These are phyloP conservation scores for Scaptodrosophila lebanonensis DNA, from an alignment of 1,140 invertebrate species.

Conservation along the genomic window DNA sequence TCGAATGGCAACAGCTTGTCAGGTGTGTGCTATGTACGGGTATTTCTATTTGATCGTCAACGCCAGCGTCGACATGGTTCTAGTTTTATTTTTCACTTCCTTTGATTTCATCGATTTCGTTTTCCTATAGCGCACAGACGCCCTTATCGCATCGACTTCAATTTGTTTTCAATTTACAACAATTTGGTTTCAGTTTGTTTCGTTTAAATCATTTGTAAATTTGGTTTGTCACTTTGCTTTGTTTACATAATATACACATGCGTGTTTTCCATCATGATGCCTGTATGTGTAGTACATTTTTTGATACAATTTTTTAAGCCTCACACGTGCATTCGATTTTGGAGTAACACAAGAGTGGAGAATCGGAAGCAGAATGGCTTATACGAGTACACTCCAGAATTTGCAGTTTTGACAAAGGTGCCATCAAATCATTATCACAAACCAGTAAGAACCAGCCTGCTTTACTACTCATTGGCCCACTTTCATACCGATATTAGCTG, in stretches of 20 bases:
- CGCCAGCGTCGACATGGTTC: constrained; percentile 18
- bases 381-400: too few species aligned
- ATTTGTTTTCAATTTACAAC: constrained; percentile 76
- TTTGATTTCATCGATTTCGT: constrained; percentile 56
- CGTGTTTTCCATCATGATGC: too few species aligned
- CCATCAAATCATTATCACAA: too few species aligned
- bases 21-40: constrained; percentile 22
- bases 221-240: constrained; percentile 40
- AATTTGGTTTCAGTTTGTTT: constrained; percentile 50
- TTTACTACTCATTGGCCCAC: too few species aligned
- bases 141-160: constrained; percentile 55
- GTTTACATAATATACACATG: constrained; percentile 33
- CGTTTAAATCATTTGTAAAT: constrained; percentile 48
- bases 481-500: too few species aligned
- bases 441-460: too few species aligned
- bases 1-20: constrained; percentile 19
- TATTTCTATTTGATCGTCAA: constrained; percentile 52
- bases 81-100: constrained; percentile 59
- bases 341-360: too few species aligned
- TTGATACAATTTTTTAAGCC: constrained; percentile 5
- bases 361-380: too few species aligned
- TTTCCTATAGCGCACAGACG: background rate
- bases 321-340: background rate
- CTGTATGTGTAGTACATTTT: too few species aligned
- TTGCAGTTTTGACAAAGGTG: too few species aligned